These are phyloP conservation scores for Tenthredo amoena DNA, from an alignment of 2,888 invertebrate species.

Conservation along the genomic window DNA sequence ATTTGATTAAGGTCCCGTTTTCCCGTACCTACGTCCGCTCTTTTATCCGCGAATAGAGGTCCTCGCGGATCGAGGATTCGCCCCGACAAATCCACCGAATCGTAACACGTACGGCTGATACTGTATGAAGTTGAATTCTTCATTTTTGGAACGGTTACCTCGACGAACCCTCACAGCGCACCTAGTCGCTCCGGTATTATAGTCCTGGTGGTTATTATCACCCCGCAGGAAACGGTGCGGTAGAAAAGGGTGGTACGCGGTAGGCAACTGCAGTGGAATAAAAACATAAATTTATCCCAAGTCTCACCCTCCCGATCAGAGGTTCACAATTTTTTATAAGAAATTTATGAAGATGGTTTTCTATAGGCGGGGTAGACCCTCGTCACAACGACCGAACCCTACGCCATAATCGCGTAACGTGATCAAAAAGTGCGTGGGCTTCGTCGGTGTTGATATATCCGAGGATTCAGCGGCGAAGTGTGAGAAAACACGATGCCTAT, in stretches of 20 bases:
- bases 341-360: constrained; percentile 42
- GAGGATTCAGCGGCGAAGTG: neutral
- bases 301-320: neutral
- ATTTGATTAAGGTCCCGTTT: constrained; percentile 33
- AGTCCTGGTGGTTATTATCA: neutral
- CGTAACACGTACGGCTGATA: neutral
- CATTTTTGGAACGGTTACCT: neutral
- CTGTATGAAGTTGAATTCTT: neutral
- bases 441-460: neutral
- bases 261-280: neutral
- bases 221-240: neutral
- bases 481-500: neutral
- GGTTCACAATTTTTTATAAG: constrained; percentile 36
- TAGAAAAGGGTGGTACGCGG: neutral
- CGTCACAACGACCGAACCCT: constrained; percentile 21
- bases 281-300: constrained; percentile 5
- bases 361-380: constrained; percentile 19
- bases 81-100: neutral
- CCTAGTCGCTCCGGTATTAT: neutral
- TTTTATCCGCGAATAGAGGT: neutral
- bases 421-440: constrained; percentile 15
- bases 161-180: neutral
- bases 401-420: constrained; percentile 21
- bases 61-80: neutral
- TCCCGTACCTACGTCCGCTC: neutral